These are phyloP conservation scores for Paraescarpia echinospica DNA, from an alignment of 1,140 invertebrate genomes.

Conservation along the genomic window DNA sequence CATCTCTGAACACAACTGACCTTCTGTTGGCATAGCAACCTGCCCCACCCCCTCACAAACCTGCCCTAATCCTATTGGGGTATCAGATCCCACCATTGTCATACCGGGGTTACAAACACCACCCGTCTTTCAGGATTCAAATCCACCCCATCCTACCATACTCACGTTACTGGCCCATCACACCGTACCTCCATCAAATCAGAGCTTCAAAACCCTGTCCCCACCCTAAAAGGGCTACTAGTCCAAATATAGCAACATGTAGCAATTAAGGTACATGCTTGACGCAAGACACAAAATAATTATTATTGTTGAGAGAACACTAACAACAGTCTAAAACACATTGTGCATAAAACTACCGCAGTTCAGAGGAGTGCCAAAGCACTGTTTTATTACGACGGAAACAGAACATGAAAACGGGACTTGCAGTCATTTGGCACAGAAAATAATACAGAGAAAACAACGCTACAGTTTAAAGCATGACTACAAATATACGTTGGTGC, in stretches of 20 bases:
- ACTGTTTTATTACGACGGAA: background rate
- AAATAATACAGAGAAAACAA: slow-evolving; percentile 2
- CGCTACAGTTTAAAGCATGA: background rate
- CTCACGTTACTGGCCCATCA: background rate
- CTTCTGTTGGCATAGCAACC: background rate
- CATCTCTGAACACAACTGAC: background rate
- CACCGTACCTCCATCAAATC: background rate
- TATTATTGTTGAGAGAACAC: background rate
- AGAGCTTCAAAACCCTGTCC: background rate
- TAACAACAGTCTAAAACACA: background rate
- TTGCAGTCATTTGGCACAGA: background rate
- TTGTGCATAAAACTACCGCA: background rate
- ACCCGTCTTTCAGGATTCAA: background rate
- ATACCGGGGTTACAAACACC: background rate
- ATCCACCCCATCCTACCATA: background rate
- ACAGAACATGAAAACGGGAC: background rate
- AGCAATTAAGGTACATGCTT: background rate
- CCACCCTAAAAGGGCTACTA: background rate
- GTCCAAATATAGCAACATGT: background rate
- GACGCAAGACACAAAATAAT: background rate
- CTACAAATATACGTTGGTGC: background rate
- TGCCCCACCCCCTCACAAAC: background rate
- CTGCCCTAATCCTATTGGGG: background rate
- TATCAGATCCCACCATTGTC: background rate
- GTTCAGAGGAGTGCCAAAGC: background rate